A percentile compares a stretch with the other conserved stretches of the same genome.
Evolutionary conservation across 2,888 invertebrate genomes (phyloP).

Genomic region (Hesperia comma): DNA sequence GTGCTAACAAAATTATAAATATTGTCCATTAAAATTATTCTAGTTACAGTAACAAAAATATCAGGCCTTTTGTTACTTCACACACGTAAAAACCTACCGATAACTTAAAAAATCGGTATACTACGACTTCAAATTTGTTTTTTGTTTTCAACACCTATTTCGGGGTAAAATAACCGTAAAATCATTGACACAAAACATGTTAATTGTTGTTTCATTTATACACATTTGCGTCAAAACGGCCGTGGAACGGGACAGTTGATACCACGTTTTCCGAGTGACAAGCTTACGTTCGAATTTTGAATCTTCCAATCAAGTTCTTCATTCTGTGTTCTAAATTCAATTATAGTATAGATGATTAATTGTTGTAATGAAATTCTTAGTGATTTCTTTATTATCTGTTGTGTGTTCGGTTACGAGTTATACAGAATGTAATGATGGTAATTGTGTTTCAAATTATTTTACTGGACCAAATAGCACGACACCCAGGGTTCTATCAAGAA

Average conservation of each 20-base stretch:
- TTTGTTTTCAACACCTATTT: slow-evolving; percentile 52
- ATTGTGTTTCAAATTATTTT: slow-evolving; percentile 50
- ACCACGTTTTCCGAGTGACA: slow-evolving; percentile 57
- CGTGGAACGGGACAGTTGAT: slow-evolving; percentile 60
- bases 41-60: too few relatives aligned
- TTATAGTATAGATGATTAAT: slow-evolving; percentile 3
- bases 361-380: slow-evolving; percentile 18
- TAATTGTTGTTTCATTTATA: slow-evolving; percentile 73
- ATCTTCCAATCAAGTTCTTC: slow-evolving; percentile 41
- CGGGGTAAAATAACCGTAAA: slow-evolving; percentile 67
- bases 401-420: slow-evolving; percentile 18
- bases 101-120: too few relatives aligned
- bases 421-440: slow-evolving; percentile 47
- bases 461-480: slow-evolving; percentile 51
- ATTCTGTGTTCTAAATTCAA: neutral
- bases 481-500: slow-evolving; percentile 73
- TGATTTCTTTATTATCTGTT: slow-evolving; percentile 14
- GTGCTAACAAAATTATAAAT: too few relatives aligned
- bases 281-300: slow-evolving; percentile 51
- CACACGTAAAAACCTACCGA: slow-evolving; percentile 34
- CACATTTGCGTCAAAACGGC: slow-evolving; percentile 53
- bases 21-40: too few relatives aligned
- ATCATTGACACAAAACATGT: slow-evolving; percentile 67
- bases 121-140: slow-evolving; percentile 50
- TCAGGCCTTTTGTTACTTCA: too few relatives aligned